Percentiles rank a stretch among this genome's conserved stretches.
Conservation (phyloP, 2,797 vertebrate genomes). For the Urocyon cinereoargenteus region DNA sequence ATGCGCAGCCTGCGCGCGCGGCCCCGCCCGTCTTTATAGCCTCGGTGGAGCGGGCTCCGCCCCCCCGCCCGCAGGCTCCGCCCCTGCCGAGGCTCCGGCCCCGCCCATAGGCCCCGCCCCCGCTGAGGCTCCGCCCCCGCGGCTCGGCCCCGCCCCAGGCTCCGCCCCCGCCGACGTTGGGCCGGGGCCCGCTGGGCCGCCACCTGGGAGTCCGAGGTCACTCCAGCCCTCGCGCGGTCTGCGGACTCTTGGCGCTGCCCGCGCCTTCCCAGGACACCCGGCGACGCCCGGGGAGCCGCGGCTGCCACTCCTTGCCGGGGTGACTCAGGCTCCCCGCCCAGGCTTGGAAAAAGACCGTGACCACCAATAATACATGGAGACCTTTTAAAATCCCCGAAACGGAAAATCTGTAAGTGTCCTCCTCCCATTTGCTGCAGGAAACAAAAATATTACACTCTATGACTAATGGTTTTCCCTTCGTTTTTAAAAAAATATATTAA, state of each 20-base stretch:
- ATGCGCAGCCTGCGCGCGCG: accelerated
- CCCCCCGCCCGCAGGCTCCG: background rate
- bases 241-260: accelerated
- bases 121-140: background rate
- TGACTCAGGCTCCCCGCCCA: background rate
- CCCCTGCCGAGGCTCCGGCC: background rate
- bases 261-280: accelerated
- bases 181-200: background rate
- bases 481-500: background rate
- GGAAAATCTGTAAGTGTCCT: background rate
- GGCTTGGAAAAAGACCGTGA: background rate
- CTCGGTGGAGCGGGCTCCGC: background rate
- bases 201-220: accelerated
- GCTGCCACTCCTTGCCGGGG: background rate
- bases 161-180: background rate
- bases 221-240: accelerated
- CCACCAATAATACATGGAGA: background rate
- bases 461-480: background rate
- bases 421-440: background rate
- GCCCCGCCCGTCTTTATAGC: background rate
- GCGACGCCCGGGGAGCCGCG: background rate
- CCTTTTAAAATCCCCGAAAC: background rate
- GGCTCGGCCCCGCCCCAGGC: background rate
- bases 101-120: background rate
- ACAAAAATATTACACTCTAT: background rate